Base-by-base conservation (phyloP, 2,888 invertebrate genomes). In the Hemithea aestivaria region DNA sequence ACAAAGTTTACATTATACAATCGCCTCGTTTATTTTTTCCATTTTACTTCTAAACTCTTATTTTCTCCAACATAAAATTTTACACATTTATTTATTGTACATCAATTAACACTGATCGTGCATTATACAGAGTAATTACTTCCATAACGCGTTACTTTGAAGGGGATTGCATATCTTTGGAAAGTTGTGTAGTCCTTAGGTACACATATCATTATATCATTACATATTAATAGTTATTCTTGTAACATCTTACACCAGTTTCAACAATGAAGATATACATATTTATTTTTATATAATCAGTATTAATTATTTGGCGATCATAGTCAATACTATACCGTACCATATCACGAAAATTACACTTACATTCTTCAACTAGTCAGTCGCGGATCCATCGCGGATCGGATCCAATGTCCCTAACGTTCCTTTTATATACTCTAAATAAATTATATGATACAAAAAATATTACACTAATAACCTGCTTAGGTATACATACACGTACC, bases 391-490 rank as follows among this genome's bases (percentile, higher is more conserved):
- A 45, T 68, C 66, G 62, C 47, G 73, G 62, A 62, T 56, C 58
- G 77, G 84, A 81, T 76, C 85, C 85, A 81, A 67, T 77, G 73
- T 79, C 46, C 48, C 49, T 53, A 80, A 76, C 84, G 68, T 82
- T 78, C 79, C 81, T 68, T 76, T 78, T 16, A 16, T 76, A 58
- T 66, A 71, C 71, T 65, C 77, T 84, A 81, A 81, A 85, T 83
- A 85, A 85, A 84, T 87, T 80, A 85, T 84, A 85, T 83, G 66
- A 81, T 87, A 85, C 83, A 85, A 85, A 85, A 84, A 82, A 81
- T 81, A 84, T 77, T 74, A 78, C 73, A 73, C 75, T 74, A 74
- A 72, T 63, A 71, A 71, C 73, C 69, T 66, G 69, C 67, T 68
- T 72, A 69, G 58, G 64, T 74, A 72, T 66, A 73, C 66, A 47